Percentiles rank a stretch among this genome's conserved stretches.
phyloP scores from a whole-genome alignment of 1,140 invertebrate species.

The Rhopalosiphum padi region DNA sequence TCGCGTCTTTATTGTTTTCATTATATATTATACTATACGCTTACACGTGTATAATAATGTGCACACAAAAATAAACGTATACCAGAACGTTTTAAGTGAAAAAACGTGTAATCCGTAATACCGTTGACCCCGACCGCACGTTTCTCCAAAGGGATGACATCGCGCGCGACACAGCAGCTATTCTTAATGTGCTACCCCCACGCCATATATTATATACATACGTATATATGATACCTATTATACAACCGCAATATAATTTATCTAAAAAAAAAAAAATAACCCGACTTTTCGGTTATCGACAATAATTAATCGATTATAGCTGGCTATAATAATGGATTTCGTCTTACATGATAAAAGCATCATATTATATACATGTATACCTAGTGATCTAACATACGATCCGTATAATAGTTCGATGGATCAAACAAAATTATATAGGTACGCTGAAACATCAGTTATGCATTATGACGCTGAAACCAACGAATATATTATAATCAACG shows the following conservation, averaged over 20 bases:
- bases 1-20: conserved; percentile 53
- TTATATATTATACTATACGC: neutral
- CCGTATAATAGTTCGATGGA: neutral
- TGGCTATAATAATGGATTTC: neutral
- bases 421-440: neutral
- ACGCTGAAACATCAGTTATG: neutral
- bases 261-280: neutral
- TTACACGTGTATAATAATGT: conserved; percentile 17
- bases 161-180: conserved; percentile 9
- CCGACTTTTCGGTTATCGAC: neutral
- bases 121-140: neutral
- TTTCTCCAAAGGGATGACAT: conserved; percentile 4
- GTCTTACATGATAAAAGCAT: neutral
- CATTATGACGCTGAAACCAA: neutral
- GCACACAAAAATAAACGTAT: conserved; percentile 26
- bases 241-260: neutral
- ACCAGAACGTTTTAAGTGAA: conserved; percentile 46
- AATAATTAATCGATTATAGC: conserved; percentile 38
- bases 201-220: no score
- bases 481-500: neutral
- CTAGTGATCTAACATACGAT: neutral
- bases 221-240: neutral
- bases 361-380: neutral
- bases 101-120: conserved; percentile 47
- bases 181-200: neutral